A percentile compares a stretch with the other conserved stretches of the same genome.
phyloP scores from a whole-genome alignment of 2,888 invertebrate genomes.

The Teleogryllus oceanicus region DNA sequence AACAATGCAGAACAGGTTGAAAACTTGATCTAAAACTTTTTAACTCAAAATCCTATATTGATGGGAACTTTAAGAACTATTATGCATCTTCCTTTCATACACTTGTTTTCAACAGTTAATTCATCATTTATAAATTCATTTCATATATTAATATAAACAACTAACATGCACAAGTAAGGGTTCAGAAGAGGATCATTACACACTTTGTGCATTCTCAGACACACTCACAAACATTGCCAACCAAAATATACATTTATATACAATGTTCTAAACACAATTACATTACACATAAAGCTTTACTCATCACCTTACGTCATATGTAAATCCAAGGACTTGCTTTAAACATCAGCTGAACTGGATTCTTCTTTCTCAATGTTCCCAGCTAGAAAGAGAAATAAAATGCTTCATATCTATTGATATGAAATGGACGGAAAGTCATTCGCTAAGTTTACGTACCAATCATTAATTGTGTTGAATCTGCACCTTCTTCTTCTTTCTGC shows the following conservation, averaged over 20 bases:
- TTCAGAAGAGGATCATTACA: neutral
- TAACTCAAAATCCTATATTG: too few relatives aligned
- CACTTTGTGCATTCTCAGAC: neutral
- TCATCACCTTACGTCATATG: neutral
- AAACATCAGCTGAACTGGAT: neutral
- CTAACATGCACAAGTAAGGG: too few relatives aligned
- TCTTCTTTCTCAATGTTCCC: neutral
- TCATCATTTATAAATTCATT: too few relatives aligned
- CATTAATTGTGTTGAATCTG: neutral
- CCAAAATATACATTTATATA: neutral
- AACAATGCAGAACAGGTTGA: too few relatives aligned
- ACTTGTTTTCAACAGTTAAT: too few relatives aligned
- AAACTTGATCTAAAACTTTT: too few relatives aligned
- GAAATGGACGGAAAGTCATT: neutral
- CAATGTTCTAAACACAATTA: neutral
- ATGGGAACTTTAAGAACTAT: too few relatives aligned
- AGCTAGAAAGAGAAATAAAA: neutral
- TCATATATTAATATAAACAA: too few relatives aligned
- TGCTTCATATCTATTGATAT: neutral
- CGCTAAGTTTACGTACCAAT: neutral
- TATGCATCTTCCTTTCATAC: too few relatives aligned
- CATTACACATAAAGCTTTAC: neutral
- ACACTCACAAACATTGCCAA: neutral
- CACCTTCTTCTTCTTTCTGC: neutral
- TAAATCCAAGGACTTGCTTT: neutral